These are phyloP conservation scores for Rhodeus uyekii DNA, from an alignment of 2,797 vertebrate species.

Conservation along the genomic window DNA sequence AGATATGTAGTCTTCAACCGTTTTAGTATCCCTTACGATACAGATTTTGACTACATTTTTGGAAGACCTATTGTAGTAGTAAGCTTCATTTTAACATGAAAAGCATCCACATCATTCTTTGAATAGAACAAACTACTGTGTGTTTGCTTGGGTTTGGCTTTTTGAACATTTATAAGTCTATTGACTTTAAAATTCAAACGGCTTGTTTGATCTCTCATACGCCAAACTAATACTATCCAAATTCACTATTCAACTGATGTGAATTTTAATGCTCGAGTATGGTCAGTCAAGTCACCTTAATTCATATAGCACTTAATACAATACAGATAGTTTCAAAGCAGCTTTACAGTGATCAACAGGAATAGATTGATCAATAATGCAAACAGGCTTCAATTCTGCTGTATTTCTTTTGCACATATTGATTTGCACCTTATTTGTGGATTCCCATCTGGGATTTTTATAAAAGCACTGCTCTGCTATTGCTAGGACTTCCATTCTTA, in stretches of 20 bases:
- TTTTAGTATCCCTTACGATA: neutral
- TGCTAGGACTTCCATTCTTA: constrained; percentile 24
- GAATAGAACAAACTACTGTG: neutral
- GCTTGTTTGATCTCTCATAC: neutral
- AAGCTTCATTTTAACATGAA: neutral
- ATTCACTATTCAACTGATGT: neutral
- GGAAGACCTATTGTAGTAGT: neutral
- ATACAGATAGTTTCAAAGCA: neutral
- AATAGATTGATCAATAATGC: neutral
- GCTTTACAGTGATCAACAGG: neutral
- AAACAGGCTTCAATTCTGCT: neutral
- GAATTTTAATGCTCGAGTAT: neutral
- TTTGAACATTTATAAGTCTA: neutral
- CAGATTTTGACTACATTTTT: neutral
- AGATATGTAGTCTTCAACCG: neutral
- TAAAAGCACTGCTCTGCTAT: constrained; percentile 9
- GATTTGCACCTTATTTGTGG: neutral
- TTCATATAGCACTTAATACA: neutral
- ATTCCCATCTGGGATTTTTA: constrained; percentile 13
- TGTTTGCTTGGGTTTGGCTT: neutral
- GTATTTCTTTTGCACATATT: neutral
- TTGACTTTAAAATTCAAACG: constrained; percentile 14
- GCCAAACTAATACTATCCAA: neutral
- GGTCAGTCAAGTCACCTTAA: neutral
- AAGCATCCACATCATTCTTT: neutral